phyloP scores from a whole-genome alignment of 53 echinoderm and acorn worm genomes.

The Zoroaster sp. region DNA sequence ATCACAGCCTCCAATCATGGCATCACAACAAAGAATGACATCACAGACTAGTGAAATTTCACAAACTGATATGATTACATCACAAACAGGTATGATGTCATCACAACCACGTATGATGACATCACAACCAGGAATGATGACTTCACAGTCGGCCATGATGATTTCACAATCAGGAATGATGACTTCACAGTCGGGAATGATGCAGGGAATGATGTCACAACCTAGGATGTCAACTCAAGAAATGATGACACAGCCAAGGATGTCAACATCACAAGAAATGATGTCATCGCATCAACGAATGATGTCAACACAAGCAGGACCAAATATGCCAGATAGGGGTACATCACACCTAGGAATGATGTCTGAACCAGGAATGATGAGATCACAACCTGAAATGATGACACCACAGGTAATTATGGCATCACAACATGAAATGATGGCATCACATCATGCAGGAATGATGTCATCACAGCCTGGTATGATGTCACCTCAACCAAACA shows the following conservation, averaged over 20 bases:
- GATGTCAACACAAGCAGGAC: conserved; percentile 41
- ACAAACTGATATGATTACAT: conserved; percentile 61
- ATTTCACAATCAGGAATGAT: conserved; percentile 64
- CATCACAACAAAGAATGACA: background rate
- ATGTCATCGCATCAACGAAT: conserved; percentile 65
- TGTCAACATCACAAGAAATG: conserved; percentile 42
- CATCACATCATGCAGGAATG: conserved; percentile 46
- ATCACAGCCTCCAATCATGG: conserved; percentile 44
- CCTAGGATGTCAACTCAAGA: conserved; percentile 37
- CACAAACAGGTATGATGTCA: conserved; percentile 54
- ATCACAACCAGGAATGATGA: conserved; percentile 64
- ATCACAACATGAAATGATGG: conserved; percentile 45
- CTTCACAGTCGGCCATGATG: conserved; percentile 73
- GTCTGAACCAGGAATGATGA: conserved; percentile 40
- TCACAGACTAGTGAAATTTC: background rate
- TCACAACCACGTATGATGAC: conserved; percentile 65
- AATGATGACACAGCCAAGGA: conserved; percentile 59
- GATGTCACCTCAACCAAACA: conserved; percentile 61
- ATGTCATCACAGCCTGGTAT: conserved; percentile 54
- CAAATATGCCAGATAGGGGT: conserved; percentile 11
- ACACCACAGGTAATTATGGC: conserved; percentile 47
- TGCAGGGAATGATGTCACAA: conserved; percentile 11
- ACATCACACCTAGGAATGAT: conserved; percentile 42
- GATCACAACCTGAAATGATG: conserved; percentile 39
- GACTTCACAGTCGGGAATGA: conserved; percentile 66